Conservation (phyloP, 1,140 invertebrate species). For the Drosophila obscura region DNA sequence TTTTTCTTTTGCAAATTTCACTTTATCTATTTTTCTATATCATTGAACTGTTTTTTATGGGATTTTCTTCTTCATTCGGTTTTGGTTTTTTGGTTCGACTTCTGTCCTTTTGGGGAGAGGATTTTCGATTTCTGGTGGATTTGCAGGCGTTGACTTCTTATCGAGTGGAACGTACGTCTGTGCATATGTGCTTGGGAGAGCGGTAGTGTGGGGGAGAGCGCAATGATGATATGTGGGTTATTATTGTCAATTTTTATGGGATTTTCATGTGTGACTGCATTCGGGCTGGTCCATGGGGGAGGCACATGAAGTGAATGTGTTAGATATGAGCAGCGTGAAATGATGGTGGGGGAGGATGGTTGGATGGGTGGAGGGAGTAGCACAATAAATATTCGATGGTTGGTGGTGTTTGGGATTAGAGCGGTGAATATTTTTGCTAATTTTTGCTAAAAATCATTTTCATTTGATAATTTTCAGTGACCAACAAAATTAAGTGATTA, state of each 20-base stretch:
- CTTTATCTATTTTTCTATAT: conserved; percentile 77
- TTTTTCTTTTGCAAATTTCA: conserved; percentile 61
- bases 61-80: conserved; percentile 53
- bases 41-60: conserved; percentile 77
- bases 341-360: background rate
- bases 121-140: conserved; percentile 57
- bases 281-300: conserved; percentile 4
- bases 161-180: conserved; percentile 49
- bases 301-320: conserved; percentile 30
- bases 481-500: no score
- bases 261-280: conserved; percentile 60
- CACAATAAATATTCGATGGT: background rate
- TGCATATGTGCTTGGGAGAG: conserved; percentile 25
- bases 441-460: conserved; percentile 12
- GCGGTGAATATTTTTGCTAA: conserved; percentile 1
- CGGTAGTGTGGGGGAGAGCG: conserved; percentile 1
- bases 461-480: no score
- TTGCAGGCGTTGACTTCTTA: conserved; percentile 55
- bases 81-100: conserved; percentile 19
- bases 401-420: conserved; percentile 17
- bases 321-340: conserved; percentile 45
- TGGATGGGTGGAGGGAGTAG: background rate
- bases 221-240: conserved; percentile 60
- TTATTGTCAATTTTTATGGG: conserved; percentile 63
- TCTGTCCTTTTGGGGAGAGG: conserved; percentile 28